A percentile compares a stretch with the other conserved stretches of the same genome.
phyloP scores from a whole-genome alignment of 2,113 vertebrate species.

The Sinocyclocheilus anophthalmus region DNA sequence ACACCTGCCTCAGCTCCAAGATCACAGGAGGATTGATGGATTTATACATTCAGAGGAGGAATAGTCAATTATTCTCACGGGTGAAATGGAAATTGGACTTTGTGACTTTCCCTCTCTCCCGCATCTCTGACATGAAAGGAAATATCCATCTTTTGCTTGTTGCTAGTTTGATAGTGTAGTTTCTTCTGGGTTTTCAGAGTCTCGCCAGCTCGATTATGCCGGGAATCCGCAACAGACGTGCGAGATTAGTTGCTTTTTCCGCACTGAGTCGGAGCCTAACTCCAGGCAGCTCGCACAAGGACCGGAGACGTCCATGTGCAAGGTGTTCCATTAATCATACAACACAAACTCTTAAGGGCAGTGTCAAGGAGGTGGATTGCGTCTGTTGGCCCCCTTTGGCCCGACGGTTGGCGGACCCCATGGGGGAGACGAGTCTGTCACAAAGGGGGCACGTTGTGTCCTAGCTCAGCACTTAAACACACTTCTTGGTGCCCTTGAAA shows the following conservation, averaged over 20 bases:
- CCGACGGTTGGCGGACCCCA: constrained; percentile 26
- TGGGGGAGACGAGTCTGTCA: constrained; percentile 34
- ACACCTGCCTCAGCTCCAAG: neutral
- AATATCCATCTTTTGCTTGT: constrained; percentile 13
- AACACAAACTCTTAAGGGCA: constrained; percentile 49
- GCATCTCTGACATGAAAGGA: neutral
- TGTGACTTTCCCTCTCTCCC: neutral
- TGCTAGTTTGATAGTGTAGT: constrained; percentile 8
- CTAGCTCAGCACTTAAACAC: constrained; percentile 44
- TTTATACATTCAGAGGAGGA: constrained; percentile 21
- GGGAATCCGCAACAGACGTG: neutral
- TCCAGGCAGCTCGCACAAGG: constrained; percentile 21
- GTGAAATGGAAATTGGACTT: constrained; percentile 37
- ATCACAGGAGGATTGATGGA: constrained; percentile 36
- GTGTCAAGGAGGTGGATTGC: constrained; percentile 33
- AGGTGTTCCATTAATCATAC: constrained; percentile 58
- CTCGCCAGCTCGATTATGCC: neutral
- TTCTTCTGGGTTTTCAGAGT: constrained; percentile 20
- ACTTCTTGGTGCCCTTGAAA: constrained; percentile 51
- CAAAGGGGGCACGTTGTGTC: constrained; percentile 19
- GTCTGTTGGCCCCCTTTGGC: constrained; percentile 38
- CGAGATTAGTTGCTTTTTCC: constrained; percentile 9
- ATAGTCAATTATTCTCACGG: constrained; percentile 40
- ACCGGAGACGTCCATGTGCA: constrained; percentile 36
- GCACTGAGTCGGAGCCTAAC: constrained; percentile 10